A percentile compares a stretch with the other conserved stretches of the same genome.
phyloP scores from a whole-genome alignment of 2,797 vertebrate genomes.

The Taenioides sp. region DNA sequence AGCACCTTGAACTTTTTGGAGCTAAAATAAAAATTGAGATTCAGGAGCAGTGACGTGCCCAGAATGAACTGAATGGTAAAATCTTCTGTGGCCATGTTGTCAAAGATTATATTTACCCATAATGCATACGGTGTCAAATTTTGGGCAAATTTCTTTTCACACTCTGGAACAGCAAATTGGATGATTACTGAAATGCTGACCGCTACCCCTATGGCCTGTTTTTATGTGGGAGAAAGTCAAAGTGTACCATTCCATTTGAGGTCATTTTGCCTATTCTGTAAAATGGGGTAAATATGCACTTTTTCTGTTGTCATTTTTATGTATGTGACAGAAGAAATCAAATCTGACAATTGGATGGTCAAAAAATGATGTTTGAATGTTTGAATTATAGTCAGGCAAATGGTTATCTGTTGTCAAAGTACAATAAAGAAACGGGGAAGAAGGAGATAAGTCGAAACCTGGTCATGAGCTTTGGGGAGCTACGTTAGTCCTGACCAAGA shows the following conservation, averaged over 20 bases:
- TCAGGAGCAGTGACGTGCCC: neutral
- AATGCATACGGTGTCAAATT: neutral
- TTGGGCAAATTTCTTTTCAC: neutral
- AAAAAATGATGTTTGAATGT: neutral
- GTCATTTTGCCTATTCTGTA: neutral
- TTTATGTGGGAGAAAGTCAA: conserved; percentile 3
- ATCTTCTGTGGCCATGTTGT: neutral
- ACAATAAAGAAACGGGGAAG: neutral
- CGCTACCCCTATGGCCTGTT: neutral
- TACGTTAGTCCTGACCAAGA: no score
- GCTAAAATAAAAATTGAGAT: conserved; percentile 13
- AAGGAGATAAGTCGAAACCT: no score
- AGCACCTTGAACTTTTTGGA: conserved; percentile 9
- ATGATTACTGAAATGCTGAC: neutral
- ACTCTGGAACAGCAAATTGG: neutral
- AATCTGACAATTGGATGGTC: neutral
- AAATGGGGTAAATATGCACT: neutral
- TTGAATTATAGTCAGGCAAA: neutral
- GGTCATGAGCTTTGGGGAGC: no score
- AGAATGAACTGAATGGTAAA: neutral
- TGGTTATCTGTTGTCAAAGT: neutral
- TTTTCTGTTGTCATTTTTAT: neutral
- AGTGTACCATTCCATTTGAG: neutral
- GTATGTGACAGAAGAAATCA: neutral
- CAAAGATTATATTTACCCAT: neutral